Percentiles rank a stretch among this genome's conserved stretches.
phyloP scores from a whole-genome alignment of 2,797 vertebrate species.

The Nyctibius grandis region DNA sequence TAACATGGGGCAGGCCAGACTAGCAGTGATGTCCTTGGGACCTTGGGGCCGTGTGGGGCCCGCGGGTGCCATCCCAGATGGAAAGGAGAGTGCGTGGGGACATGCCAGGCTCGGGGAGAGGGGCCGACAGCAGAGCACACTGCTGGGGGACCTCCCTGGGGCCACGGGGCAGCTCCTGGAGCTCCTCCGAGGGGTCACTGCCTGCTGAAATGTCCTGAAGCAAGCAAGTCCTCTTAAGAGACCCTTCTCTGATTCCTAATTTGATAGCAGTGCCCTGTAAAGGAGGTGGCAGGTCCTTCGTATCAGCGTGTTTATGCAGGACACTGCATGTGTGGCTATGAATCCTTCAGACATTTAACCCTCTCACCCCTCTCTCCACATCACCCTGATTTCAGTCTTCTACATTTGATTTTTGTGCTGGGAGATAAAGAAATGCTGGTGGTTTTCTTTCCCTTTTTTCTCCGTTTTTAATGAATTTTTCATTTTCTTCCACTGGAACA shows the following conservation, averaged over 20 bases:
- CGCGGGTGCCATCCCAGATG: rapidly evolving
- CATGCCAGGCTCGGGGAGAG: background rate
- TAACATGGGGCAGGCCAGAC: background rate
- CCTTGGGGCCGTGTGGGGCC: rapidly evolving
- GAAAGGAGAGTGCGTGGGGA: background rate
- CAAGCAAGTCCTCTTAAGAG: background rate
- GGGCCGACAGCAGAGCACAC: background rate
- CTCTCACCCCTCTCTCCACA: background rate
- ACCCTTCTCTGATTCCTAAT: background rate
- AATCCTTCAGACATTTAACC: background rate
- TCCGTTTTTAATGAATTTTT: constrained; percentile 60
- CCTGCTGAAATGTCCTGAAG: background rate
- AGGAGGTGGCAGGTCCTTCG: background rate
- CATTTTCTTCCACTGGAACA: constrained; percentile 19
- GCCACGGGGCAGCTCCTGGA: background rate
- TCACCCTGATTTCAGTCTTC: background rate
- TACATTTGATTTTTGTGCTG: background rate
- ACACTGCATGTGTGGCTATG: background rate
- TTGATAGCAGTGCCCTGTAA: too few species aligned
- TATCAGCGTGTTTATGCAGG: background rate
- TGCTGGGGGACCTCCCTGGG: background rate
- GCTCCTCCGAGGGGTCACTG: background rate
- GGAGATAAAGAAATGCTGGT: background rate
- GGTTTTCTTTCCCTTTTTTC: background rate
- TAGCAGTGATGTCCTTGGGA: background rate